phyloP scores from a whole-genome alignment of 2,888 invertebrate genomes.

The Gasteruption jaculator region DNA sequence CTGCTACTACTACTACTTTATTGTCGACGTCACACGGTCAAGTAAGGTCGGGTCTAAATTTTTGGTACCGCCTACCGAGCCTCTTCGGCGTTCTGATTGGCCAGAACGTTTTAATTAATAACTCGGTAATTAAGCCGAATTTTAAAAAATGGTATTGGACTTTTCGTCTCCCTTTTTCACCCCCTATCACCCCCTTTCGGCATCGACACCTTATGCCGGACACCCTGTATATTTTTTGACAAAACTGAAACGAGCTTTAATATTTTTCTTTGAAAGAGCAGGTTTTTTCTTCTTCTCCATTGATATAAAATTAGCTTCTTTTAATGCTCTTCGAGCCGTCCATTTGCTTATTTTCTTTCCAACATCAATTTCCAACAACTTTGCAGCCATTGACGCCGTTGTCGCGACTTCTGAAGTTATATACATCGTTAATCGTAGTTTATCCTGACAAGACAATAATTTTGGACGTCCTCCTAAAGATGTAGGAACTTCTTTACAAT shows the following conservation, averaged over 20 bases:
- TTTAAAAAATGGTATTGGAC: too few relatives aligned
- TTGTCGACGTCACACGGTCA: too few relatives aligned
- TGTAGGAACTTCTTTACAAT: conserved; percentile 5
- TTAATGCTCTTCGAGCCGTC: conserved; percentile 15
- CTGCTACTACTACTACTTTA: too few relatives aligned
- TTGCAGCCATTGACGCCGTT: conserved; percentile 9
- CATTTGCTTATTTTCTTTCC: conserved; percentile 16
- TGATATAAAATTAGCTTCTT: conserved; percentile 17
- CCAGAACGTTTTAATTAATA: too few relatives aligned
- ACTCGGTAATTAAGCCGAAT: too few relatives aligned
- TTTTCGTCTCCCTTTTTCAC: too few relatives aligned
- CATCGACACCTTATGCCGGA: too few relatives aligned
- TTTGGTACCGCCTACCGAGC: too few relatives aligned
- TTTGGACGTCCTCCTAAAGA: conserved; percentile 13
- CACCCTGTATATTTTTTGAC: conserved; percentile 23
- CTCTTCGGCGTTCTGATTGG: too few relatives aligned
- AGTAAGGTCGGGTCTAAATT: too few relatives aligned
- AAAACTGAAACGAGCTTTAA: conserved; percentile 19
- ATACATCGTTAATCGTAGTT: conserved; percentile 11
- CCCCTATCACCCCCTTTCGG: too few relatives aligned
- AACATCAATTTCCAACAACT: conserved; percentile 14
- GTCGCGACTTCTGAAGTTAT: conserved; percentile 14
- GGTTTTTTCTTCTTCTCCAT: conserved; percentile 12
- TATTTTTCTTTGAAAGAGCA: conserved; percentile 15
- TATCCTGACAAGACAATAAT: conserved; percentile 13